Conservation (phyloP, 2,888 invertebrate species). For the Cheiracanthium punctorium region DNA sequence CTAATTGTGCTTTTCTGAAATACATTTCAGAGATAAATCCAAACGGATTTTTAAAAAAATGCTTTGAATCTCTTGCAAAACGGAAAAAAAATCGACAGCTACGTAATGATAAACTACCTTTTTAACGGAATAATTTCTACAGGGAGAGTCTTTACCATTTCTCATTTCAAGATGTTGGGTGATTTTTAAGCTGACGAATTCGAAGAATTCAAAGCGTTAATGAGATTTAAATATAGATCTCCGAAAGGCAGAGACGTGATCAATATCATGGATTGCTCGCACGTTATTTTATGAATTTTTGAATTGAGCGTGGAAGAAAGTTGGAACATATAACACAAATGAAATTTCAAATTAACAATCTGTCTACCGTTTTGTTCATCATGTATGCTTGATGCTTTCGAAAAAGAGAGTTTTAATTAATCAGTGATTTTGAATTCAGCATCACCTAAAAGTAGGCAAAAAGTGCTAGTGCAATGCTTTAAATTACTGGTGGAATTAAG, state of each 20-base stretch:
- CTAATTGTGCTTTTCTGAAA: too few species aligned
- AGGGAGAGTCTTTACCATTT: slow-evolving; percentile 6
- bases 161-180: slow-evolving; percentile 24
- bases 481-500: too few species aligned
- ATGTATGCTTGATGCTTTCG: too few species aligned
- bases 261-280: background rate
- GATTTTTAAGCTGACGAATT: slow-evolving; percentile 15
- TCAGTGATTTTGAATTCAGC: too few species aligned
- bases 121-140: slow-evolving; percentile 1
- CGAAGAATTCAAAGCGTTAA: slow-evolving; percentile 2
- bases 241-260: background rate
- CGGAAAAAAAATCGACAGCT: background rate
- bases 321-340: too few species aligned
- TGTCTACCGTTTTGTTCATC: too few species aligned
- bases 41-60: too few species aligned
- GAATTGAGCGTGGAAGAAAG: background rate
- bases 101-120: slow-evolving; percentile 10
- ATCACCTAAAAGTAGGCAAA: too few species aligned
- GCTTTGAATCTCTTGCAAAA: background rate
- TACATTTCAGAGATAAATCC: too few species aligned
- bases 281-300: background rate
- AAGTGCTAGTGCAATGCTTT: too few species aligned
- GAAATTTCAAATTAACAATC: too few species aligned
- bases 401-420: too few species aligned
- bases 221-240: slow-evolving; percentile 25